Percentiles rank a stretch among this genome's conserved stretches.
Evolutionary conservation across 2,888 invertebrate genomes (phyloP).

Genomic region (Oxyteleia sp.): DNA sequence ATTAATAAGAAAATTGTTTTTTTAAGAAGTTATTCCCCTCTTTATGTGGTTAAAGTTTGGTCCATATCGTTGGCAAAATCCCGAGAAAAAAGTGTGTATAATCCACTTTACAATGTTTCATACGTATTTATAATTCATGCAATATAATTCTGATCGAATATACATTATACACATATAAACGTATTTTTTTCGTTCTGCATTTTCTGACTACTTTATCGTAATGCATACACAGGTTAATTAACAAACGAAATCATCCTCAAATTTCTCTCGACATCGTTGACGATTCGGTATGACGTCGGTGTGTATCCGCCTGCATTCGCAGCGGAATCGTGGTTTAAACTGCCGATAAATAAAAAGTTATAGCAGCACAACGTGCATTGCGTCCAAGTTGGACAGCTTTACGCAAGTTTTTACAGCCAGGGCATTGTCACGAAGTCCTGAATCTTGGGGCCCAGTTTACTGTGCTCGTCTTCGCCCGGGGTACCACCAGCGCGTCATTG

Average conservation of each 20-base stretch:
- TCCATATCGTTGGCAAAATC: no score
- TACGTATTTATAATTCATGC: no score
- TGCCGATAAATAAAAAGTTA: slow-evolving; percentile 82
- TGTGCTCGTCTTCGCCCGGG: slow-evolving; percentile 45
- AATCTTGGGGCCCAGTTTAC: slow-evolving; percentile 45
- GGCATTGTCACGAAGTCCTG: slow-evolving; percentile 78
- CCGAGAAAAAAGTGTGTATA: no score
- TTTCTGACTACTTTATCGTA: no score
- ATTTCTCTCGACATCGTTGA: slow-evolving; percentile 55
- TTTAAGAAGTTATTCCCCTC: no score
- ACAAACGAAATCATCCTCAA: slow-evolving; percentile 36
- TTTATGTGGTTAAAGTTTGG: no score
- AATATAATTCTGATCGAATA: no score
- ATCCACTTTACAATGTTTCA: no score
- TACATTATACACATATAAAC: no score
- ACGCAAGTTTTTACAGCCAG: slow-evolving; percentile 82
- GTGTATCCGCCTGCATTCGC: slow-evolving; percentile 33
- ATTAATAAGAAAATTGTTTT: no score
- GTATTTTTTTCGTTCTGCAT: no score
- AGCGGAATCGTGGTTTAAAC: slow-evolving; percentile 75
- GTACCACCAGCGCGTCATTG: slow-evolving; percentile 74
- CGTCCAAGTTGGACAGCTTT: slow-evolving; percentile 80
- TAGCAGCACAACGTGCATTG: slow-evolving; percentile 70
- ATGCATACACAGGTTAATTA: no score
- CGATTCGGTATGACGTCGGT: slow-evolving; percentile 41